Evolutionary conservation across 2,113 vertebrate species (phyloP), one percentile per base, ranked within the genome.

Genomic region (Loxodonta africana): DNA sequence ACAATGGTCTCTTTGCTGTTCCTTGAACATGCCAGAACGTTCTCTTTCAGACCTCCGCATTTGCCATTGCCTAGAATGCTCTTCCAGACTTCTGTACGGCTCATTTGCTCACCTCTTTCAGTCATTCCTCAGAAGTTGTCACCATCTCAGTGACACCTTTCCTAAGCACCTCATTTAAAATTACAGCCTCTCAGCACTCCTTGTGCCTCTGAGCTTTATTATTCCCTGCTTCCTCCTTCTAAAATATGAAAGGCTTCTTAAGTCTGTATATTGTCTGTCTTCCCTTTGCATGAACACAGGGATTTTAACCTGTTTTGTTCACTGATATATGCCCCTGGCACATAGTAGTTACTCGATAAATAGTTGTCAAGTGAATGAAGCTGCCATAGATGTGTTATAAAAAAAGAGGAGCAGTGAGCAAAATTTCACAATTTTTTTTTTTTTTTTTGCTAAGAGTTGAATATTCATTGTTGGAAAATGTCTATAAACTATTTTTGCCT

Each of bases 271-370:
- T 37, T 44, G 30, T 94, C 3, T 74, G 30, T n/a, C 77, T 83
- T 67, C 18, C 17, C 8, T 37, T 8, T 74, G 77, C 30, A 25
- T 15, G 63, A 90, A 6, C 25, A 67, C 26, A 41, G 33, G 60
- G 4, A 9, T 82, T 57, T 82, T 85, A 76, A 78, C 51, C 86
- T 67, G 25, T 51, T 57, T 74, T 6, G 2, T 10, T 74, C 84
- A 57, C 18, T 53, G 48, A 4, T 51, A 2, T 4, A 11, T 78
- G 33, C 46, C 51, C 63, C 46, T 84, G 21, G 28, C 23, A 53
- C 28, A 76, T 48, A 67, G 41, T 73, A 46, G 5, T 7, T 51
- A 7, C 73, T 95, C 76, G 87, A 30, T 85, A 95, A 96, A 84
- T 15, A 41, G 14, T 8, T 91, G 15, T 33, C 44, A 15, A 41